Evolutionary conservation across 2,888 invertebrate genomes (phyloP).

Genomic region (Hofmannophila pseudospretella): DNA sequence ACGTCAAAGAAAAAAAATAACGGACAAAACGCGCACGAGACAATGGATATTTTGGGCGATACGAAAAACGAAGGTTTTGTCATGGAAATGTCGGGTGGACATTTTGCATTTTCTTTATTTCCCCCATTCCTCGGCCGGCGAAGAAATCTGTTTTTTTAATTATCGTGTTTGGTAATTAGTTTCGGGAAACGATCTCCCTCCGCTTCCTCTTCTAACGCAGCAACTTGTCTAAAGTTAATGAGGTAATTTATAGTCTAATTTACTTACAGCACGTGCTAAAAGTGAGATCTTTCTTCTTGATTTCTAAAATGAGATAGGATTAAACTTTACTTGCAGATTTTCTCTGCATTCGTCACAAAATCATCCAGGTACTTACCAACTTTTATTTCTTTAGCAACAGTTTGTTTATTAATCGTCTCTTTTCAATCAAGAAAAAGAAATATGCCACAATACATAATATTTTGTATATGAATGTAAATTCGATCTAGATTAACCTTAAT

Average conservation of each 20-base stretch:
- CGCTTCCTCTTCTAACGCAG: slow-evolving; percentile 51
- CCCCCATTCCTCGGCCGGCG: slow-evolving; percentile 49
- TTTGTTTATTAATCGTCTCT: too few species aligned
- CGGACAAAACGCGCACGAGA: slow-evolving; percentile 61
- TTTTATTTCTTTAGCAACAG: too few species aligned
- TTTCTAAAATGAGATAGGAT: too few species aligned
- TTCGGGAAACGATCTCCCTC: slow-evolving; percentile 70
- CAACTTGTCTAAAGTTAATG: slow-evolving; percentile 70
- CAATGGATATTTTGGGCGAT: slow-evolving; percentile 73
- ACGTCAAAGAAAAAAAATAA: slow-evolving; percentile 66
- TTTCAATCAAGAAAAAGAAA: too few species aligned
- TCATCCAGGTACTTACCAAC: too few species aligned
- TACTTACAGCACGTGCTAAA: slow-evolving; percentile 12
- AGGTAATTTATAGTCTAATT: slow-evolving; percentile 66
- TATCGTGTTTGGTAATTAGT: slow-evolving; percentile 78
- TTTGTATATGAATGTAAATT: too few species aligned
- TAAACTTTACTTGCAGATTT: too few species aligned
- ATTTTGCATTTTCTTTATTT: slow-evolving; percentile 75
- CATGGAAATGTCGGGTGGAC: slow-evolving; percentile 73
- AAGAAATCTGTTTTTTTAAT: slow-evolving; percentile 75
- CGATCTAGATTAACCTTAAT: too few species aligned
- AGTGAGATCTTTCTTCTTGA: neutral
- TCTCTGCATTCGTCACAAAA: too few species aligned
- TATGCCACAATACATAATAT: too few species aligned
- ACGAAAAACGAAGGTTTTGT: slow-evolving; percentile 68